Evolutionary conservation across 2,113 vertebrate genomes (phyloP), one percentile per base, ranked within the genome.

Genomic region (Channa argus): DNA sequence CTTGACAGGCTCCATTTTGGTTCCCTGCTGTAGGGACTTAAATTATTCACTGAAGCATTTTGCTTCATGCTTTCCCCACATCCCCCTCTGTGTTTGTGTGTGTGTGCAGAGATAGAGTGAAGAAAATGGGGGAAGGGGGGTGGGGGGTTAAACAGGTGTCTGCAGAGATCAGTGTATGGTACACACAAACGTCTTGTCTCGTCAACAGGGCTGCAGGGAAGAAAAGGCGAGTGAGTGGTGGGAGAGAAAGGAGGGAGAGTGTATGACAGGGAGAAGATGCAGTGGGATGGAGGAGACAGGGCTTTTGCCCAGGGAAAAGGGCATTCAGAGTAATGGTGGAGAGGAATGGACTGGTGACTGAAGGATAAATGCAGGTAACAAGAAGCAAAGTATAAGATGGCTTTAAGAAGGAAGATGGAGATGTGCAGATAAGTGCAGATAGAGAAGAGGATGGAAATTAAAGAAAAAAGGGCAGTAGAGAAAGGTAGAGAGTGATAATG

Each of bases 41-140:
- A 93, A 92, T 92, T 91, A 93, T 92, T 93, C 89, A 93, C 86
- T 75, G 81, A 80, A 89, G 89, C 90, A 46, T 92, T 93, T 93
- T 92, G 89, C 87, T 88, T 88, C 74, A 82, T 78, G 66, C 82
- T 74, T 69, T 53, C 69, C 77, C 65, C 69, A 33, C 70, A 76
- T 69, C 76, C 80, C 63, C 83, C 50, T 33, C 58, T 80, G 75
- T 66, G 51, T 38, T 9, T 64, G 69, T 45, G 56, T 47, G 67
- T 41, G 59, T 61, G 45, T 34, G 11, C 46, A 5, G 58, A 24
- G 56, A 43, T 41, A 34, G 62, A 67, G 24, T 43, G 63, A 43
- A 59, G 43, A 51, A 68, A 63, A 51, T 68, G 41, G 56, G 6
- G 56, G 70, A 47, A 55, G 46, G 43, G 44, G 63, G 43, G 49